Percentiles rank a stretch among this genome's conserved stretches.
Conservation (phyloP, 2,888 invertebrate species). For the Agonopterix arenella region DNA sequence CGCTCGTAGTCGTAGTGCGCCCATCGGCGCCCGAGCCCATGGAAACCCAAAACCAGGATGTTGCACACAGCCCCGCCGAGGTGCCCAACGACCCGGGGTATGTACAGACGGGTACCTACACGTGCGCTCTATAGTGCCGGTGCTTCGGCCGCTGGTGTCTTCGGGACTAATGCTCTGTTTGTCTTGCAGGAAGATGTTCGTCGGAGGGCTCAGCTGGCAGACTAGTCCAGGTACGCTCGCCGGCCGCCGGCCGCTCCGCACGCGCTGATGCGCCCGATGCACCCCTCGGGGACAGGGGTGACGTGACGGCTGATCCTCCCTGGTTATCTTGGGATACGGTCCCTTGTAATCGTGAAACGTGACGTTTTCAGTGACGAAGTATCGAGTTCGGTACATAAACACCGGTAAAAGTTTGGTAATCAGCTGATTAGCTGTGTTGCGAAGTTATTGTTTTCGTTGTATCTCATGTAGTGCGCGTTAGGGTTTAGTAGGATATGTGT, state of each 20-base stretch:
- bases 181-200: slow-evolving; percentile 99
- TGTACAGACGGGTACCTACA: slow-evolving; percentile 36
- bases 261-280: slow-evolving; percentile 54
- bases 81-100: slow-evolving; percentile 97
- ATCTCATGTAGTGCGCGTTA: slow-evolving; percentile 33
- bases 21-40: slow-evolving; percentile 71
- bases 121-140: slow-evolving; percentile 16
- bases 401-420: slow-evolving; percentile 70
- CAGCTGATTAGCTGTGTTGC: slow-evolving; percentile 63
- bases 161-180: slow-evolving; percentile 70
- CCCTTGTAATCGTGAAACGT: slow-evolving; percentile 30
- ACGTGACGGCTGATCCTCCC: slow-evolving; percentile 30
- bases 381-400: slow-evolving; percentile 50
- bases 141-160: slow-evolving; percentile 21
- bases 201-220: slow-evolving; percentile 99
- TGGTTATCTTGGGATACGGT: slow-evolving; percentile 26
- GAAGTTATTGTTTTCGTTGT: slow-evolving; percentile 39
- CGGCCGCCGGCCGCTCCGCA: slow-evolving; percentile 48
- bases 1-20: slow-evolving; percentile 78
- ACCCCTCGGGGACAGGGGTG: slow-evolving; percentile 38
- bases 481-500: slow-evolving; percentile 28
- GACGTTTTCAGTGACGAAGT: slow-evolving; percentile 51
- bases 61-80: slow-evolving; percentile 90
- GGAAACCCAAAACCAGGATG: slow-evolving; percentile 88
- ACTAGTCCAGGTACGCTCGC: slow-evolving; percentile 96